phyloP scores from a whole-genome alignment of 2,888 invertebrate genomes.

The Automeris io region DNA sequence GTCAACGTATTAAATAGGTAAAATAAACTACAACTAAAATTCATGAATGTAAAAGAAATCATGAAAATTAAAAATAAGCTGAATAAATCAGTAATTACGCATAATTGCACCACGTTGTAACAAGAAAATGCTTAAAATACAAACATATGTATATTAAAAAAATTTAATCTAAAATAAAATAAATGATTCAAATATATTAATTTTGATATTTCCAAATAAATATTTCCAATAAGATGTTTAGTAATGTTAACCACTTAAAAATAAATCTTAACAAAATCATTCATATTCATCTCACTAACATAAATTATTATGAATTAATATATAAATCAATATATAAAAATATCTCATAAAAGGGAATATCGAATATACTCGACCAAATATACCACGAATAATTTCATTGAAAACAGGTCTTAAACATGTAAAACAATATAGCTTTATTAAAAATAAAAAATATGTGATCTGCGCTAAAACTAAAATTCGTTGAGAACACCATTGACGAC shows the following conservation, averaged over 20 bases:
- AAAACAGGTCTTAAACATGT: constrained; percentile 41
- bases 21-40: constrained; percentile 33
- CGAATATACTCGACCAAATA: constrained; percentile 14
- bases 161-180: constrained; percentile 43
- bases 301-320: constrained; percentile 23
- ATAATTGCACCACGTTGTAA: constrained; percentile 66
- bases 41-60: constrained; percentile 29
- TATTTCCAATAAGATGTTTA: constrained; percentile 25
- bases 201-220: constrained; percentile 54
- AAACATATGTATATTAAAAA: constrained; percentile 22
- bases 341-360: not conserved
- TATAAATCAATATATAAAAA: constrained; percentile 9
- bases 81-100: constrained; percentile 37
- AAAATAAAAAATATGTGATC: constrained; percentile 29
- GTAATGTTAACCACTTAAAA: constrained; percentile 26
- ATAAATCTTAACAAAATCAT: constrained; percentile 47
- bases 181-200: constrained; percentile 44
- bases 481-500: constrained; percentile 50
- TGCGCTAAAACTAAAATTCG: constrained; percentile 32
- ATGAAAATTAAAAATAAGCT: constrained; percentile 20
- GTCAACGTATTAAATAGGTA: constrained; percentile 39
- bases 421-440: constrained; percentile 23
- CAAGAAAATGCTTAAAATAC: constrained; percentile 55
- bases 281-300: constrained; percentile 47
- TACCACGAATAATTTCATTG: constrained; percentile 49